Evolutionary conservation across 2,888 invertebrate genomes (phyloP).

Genomic region (Cephus pulcher): DNA sequence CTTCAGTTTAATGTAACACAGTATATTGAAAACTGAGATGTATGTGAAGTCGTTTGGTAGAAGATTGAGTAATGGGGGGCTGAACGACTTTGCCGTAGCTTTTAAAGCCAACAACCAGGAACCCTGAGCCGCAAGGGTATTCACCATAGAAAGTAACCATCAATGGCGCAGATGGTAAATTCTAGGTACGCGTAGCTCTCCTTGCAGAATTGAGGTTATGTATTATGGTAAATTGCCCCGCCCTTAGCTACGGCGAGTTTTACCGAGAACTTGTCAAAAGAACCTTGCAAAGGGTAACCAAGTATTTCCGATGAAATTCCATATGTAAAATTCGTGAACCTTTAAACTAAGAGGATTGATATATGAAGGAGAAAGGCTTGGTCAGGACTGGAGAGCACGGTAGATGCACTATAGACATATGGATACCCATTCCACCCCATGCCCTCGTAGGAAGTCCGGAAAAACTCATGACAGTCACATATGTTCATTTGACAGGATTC

Average conservation of each 20-base stretch:
- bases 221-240: neutral
- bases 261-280: neutral
- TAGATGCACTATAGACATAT: neutral
- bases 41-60: neutral
- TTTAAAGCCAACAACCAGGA: slow-evolving; percentile 3
- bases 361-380: neutral
- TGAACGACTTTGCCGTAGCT: slow-evolving; percentile 19
- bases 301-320: neutral
- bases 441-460: neutral
- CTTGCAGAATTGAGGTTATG: neutral
- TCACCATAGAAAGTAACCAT: slow-evolving; percentile 30
- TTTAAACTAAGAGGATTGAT: neutral
- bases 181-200: neutral
- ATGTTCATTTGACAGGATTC: neutral
- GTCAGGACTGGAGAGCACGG: neutral
- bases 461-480: neutral
- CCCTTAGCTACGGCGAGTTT: neutral
- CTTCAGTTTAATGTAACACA: neutral
- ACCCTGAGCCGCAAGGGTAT: neutral
- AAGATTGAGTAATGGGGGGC: slow-evolving; percentile 33
- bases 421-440: neutral
- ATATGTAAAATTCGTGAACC: neutral
- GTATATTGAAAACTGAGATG: neutral
- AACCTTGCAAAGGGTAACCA: neutral
- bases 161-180: slow-evolving; percentile 57